Base-by-base conservation (phyloP, 1,140 invertebrate genomes). In the Zophobas morio region DNA sequence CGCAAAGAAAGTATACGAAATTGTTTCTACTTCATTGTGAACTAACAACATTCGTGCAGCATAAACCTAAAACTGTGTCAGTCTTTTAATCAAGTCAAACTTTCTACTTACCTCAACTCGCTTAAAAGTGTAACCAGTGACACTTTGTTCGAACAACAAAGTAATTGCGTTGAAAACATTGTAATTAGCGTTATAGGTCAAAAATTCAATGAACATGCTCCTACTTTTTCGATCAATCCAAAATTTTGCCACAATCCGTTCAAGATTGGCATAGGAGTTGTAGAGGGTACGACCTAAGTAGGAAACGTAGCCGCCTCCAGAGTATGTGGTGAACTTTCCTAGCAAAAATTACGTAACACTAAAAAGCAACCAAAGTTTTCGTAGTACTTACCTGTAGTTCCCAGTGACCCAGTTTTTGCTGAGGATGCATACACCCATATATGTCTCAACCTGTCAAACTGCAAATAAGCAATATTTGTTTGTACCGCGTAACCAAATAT, bases 81-180 rank as follows among this genome's bases (percentile, higher is more conserved):
- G 35, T 4, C 3, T 51, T 33, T 20, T 53, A 0, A 5, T 54
- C 32, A 54, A 54, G 35, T 1, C 53, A 34, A 54, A 54, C 32
- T 2, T 34, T 32, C 47, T 70, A 5, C 42, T 49, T 60, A 81
- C 79, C 35, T 79, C 63, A 3, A 77, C 53, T 36, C 53, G 60
- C 4, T 34, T 74, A 6, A 4, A 6, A 40, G 76, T 75, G 51
- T 75, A 76, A 33, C 82, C 80, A 33, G 76, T 79, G 1, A 79
- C 42, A 73, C 78, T 79, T 1, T 78, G 66, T 77, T 83, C 82
- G 53, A 80, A 82, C 47, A 81, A 40, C 3, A 82, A 20, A n/a
- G 37, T 57, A 32, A 82, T 74, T 2, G 76, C 46, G 53, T 81
- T 82, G 39, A 83, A 83, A 20, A 83, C 46, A 71, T 83, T 83